phyloP scores from a whole-genome alignment of 2,888 invertebrate genomes.

The Sympetrum striolatum region DNA sequence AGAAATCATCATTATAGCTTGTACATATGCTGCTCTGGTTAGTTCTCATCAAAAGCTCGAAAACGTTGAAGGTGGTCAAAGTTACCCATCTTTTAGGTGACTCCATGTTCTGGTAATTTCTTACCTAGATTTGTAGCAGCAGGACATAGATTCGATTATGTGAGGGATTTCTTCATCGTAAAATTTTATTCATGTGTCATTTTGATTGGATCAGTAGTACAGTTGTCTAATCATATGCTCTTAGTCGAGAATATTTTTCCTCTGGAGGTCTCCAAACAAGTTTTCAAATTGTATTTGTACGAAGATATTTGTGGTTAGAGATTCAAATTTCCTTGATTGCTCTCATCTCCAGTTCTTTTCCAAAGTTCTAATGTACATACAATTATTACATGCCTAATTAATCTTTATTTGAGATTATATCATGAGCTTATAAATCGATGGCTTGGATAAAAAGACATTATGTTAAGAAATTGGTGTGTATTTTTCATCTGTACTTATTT shows the following conservation, averaged over 20 bases:
- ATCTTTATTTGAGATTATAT: neutral
- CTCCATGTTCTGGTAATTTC: neutral
- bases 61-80: neutral
- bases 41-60: neutral
- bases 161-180: neutral
- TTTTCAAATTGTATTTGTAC: neutral
- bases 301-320: neutral
- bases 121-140: neutral
- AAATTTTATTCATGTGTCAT: neutral
- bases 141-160: neutral
- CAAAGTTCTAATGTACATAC: neutral
- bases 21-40: neutral
- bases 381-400: neutral
- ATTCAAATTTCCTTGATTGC: too few species aligned
- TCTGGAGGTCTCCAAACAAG: neutral
- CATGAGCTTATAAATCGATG: constrained; percentile 21
- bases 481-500: constrained; percentile 23
- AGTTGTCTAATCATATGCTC: neutral
- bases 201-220: neutral
- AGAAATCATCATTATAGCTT: neutral
- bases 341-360: too few species aligned
- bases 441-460: constrained; percentile 18
- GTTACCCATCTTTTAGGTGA: neutral
- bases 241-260: neutral
- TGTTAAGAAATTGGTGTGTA: constrained; percentile 12